Evolutionary conservation across 2,888 invertebrate species (phyloP), one percentile per base, ranked within the genome.

Genomic region (Dryomyza anilis): DNA sequence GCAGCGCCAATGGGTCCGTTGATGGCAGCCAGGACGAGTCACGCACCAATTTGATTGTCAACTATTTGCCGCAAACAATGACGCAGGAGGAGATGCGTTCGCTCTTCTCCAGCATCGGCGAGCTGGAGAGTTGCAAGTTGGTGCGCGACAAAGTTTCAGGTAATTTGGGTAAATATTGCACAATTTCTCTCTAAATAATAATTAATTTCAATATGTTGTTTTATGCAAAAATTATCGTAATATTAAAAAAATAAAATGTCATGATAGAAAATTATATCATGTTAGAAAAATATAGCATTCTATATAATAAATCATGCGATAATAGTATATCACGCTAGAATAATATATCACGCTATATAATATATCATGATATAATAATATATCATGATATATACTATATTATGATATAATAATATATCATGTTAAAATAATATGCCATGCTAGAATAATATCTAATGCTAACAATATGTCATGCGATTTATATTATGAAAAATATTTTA

Each of bases 141-240:
- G 96, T 97, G 83, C 89, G 96, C 81, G 96, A 97, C 86, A 97
- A 97, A 89, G 91, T 95, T 80, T 96, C 96, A 85, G 95, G 92
- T 91, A 84, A 85, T 77, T 76, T 80, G 79, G 80, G 79, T 79
- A 81, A 80, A 79, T 80, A 80, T 78, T 48, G 45, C 21, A 29
- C 39, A 50, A 27, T 33, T 33, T 60, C 21, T 19, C 27, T 25
- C 8, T 56, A 50, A 10, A 50, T 8, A 27, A 3, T 7, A 39
- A 39, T 39, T 1, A 39, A 25, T 25, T 50, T 14, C n/a, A n/a
- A n/a, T n/a, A n/a, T n/a, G n/a, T 23, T 50, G 14, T 50, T n/a
- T 14, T 27, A 50, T 50, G 27, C 5, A 27, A 50, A 3, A 50
- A 14, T 25, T 50, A n/a, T 50, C 23, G 39, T 39, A 14, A 39